Base-by-base conservation (phyloP, 2,888 invertebrate genomes). In the Congeria kusceri region DNA sequence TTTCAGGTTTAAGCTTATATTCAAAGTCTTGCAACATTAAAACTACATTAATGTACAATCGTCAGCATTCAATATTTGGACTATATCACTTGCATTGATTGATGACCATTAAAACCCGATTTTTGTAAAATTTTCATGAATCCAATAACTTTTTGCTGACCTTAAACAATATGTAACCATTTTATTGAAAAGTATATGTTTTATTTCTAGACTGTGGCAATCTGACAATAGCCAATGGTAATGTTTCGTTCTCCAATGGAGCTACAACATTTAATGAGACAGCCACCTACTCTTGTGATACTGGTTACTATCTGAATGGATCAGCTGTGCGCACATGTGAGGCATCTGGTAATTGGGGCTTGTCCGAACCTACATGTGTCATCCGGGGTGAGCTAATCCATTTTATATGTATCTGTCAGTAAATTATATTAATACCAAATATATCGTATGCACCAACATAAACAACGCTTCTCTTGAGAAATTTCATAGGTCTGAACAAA, bases 271-370 rank as follows among this genome's bases (percentile, higher is more conserved):
- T 62, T 29, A 46, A 27, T 11, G 29, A 59, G 20, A 58, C 25
- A 47, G 80, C 72, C 15, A 49, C 28, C n/a, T 76, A 68, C 44
- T 44, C 44, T 9, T 80, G 80, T 39, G 18, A 63, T 57, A 56
- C 4, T 9, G 80, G 80, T 20, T 70, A 75, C 29, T 49, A 73
- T 29, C 15, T 58, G 20, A 18, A 0, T 27, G 72, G 65, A 25
- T 18, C 20, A 9, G 46, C 56, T 32, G 9, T n/a, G 7, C n/a
- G 64, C 0, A 66, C 57, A 11, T 81, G 80, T 70, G 47, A 53
- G n/a, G 63, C 73, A 25, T 53, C 65, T 70, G 70, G 70, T 18
- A 65, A 18, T 0, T 81, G 81, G 81, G 66, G 65, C 46, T 28
- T 15, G 4, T 7, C n/a, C 11, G 47, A 74, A 46, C 81, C 81